Conservation (phyloP, 1,140 invertebrate species). For the Papilio xuthus region DNA sequence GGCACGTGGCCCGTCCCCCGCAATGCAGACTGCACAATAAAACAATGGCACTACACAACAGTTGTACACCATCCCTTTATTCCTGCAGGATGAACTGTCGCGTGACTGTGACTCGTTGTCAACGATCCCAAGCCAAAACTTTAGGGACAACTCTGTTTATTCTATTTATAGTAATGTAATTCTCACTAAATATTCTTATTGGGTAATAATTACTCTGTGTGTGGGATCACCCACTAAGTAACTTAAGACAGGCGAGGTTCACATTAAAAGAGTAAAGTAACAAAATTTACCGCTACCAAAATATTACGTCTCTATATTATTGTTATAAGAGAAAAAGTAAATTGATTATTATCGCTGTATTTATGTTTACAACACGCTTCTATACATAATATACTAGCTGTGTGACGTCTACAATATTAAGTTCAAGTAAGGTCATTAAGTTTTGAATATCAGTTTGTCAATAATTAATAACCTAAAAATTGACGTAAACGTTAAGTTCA, state of each 20-base stretch:
- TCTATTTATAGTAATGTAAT: slow-evolving; percentile 46
- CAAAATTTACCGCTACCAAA: background rate
- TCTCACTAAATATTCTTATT: slow-evolving; percentile 41
- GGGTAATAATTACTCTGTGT: slow-evolving; percentile 36
- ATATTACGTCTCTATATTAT: background rate
- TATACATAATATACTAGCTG: background rate
- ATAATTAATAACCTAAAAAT: background rate
- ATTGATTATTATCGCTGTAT: too few relatives aligned
- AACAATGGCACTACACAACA: slow-evolving; percentile 68
- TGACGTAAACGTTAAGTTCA: background rate
- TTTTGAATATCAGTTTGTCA: background rate
- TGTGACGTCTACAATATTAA: background rate
- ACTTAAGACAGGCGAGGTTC: background rate
- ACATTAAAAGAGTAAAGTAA: background rate
- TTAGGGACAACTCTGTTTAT: slow-evolving; percentile 50
- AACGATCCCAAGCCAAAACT: slow-evolving; percentile 55
- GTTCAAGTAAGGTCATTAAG: background rate
- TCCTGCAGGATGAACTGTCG: slow-evolving; percentile 73
- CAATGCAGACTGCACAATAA: slow-evolving; percentile 80
- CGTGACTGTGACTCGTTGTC: slow-evolving; percentile 66
- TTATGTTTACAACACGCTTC: background rate
- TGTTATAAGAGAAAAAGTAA: background rate
- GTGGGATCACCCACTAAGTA: background rate
- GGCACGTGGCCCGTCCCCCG: slow-evolving; percentile 79
- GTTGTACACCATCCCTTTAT: slow-evolving; percentile 72